Evolutionary conservation across 2,797 vertebrate genomes (phyloP), one percentile per base, ranked within the genome.

Genomic region (Mionectes olivaceus): DNA sequence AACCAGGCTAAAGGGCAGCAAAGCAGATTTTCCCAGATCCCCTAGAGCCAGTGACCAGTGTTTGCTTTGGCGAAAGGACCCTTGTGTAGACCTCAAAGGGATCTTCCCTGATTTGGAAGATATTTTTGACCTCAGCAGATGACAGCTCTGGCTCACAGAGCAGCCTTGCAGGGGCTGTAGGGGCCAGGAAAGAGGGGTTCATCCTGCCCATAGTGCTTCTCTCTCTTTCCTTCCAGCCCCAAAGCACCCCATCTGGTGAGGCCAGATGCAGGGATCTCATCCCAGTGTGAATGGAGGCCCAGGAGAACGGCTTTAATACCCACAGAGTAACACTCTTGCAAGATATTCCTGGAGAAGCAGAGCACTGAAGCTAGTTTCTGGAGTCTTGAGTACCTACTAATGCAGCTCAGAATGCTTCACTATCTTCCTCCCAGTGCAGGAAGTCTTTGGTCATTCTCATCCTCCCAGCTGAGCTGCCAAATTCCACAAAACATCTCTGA

Each of bases 351-450:
- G n/a, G 13, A 80, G 56, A 0, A 0, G 43, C 46, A 75, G 32
- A 83, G 19, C 37, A 81, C 52, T 90, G 73, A 81, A 83, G 14
- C 33, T 64, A 25, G 10, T 68, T 67, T 71, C 56, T 88, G 57
- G 41, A 78, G 46, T 16, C 22, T 78, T 25, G 1, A 16, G 25
- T 41, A 15, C 37, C 19, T 49, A n/a, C 32, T 43, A 64, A 37
- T 11, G 22, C 0, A 0, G 13, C 70, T 74, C 71, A 82, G 24
- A 5, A 1, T 5, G 7, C 43, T 16, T 35, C 4, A 3, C 19
- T 69, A 5, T 39, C n/a, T 76, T 89, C 44, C 22, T 82, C 13
- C 2, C 13, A 8, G 4, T 23, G 63, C 9, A 84, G 15, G 53
- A 81, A 79, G 41, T 30, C 5, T 19, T 59, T 35, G 33, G 30